Evolutionary conservation across 2,888 invertebrate species (phyloP).

Genomic region (Ferdinandea cuprea): DNA sequence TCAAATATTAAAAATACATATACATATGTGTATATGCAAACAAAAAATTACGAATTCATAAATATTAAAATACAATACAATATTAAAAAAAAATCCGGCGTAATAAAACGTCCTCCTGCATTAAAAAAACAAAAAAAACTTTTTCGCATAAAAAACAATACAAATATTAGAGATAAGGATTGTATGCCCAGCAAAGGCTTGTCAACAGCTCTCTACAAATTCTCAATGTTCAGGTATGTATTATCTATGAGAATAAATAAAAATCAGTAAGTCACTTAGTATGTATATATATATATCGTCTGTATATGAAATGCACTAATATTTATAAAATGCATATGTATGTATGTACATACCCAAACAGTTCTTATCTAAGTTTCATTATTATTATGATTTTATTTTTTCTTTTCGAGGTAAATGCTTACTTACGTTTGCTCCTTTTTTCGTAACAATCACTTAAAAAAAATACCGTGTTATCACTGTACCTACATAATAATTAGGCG

Average conservation of each 20-base stretch:
- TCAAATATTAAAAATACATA: constrained; percentile 44
- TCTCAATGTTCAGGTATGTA: constrained; percentile 89
- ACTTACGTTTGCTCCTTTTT: background rate
- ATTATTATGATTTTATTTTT: background rate
- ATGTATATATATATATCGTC: constrained; percentile 19
- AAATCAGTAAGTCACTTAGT: constrained; percentile 31
- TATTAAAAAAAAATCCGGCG: constrained; percentile 34
- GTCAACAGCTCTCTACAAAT: constrained; percentile 89
- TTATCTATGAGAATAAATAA: constrained; percentile 21
- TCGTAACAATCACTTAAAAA: too few species aligned
- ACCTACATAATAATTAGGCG: too few species aligned
- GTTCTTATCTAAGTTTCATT: background rate
- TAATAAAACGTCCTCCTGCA: constrained; percentile 33
- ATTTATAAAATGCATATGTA: background rate
- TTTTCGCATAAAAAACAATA: constrained; percentile 21
- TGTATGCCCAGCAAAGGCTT: constrained; percentile 90
- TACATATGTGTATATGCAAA: constrained; percentile 58
- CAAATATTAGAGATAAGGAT: constrained; percentile 87
- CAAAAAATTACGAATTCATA: constrained; percentile 38
- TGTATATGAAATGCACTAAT: constrained; percentile 31
- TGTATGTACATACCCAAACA: background rate
- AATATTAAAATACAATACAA: constrained; percentile 47
- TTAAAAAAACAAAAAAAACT: constrained; percentile 39
- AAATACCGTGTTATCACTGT: too few species aligned
- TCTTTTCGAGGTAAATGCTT: background rate